Conservation (phyloP, 2,797 vertebrate species). For the Pterois miles region DNA sequence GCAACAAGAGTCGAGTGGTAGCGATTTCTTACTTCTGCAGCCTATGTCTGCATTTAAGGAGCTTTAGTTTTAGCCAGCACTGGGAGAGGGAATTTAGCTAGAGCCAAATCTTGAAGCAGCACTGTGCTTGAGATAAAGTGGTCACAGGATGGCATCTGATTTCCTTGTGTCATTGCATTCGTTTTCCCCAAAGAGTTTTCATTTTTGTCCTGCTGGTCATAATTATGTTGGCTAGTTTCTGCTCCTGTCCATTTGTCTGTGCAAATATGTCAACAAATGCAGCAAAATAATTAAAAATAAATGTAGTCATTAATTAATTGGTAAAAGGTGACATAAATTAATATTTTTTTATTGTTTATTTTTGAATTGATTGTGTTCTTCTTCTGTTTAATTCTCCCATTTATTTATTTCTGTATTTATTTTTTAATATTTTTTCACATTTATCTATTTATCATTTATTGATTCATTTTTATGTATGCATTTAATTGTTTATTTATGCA, state of each 20-base stretch:
- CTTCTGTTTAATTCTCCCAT: too few species aligned
- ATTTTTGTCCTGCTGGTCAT: background rate
- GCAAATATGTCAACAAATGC: background rate
- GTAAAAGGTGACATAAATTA: background rate
- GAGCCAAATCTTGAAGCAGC: background rate
- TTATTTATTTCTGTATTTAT: background rate
- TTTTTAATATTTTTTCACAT: too few species aligned
- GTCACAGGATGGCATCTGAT: constrained; percentile 22
- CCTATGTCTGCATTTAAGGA: constrained; percentile 46
- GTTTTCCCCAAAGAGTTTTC: constrained; percentile 17
- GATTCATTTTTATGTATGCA: too few species aligned
- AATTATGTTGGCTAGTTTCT: background rate
- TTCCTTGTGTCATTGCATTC: constrained; percentile 12
- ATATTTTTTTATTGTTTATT: background rate
- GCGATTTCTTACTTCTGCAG: constrained; percentile 37
- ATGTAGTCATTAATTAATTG: background rate
- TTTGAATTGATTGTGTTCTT: too few species aligned
- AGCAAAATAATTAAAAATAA: background rate
- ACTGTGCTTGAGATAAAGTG: background rate
- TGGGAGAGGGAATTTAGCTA: constrained; percentile 29
- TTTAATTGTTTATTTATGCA: too few species aligned
- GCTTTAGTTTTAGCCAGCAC: constrained; percentile 51
- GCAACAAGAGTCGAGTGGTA: constrained; percentile 53
- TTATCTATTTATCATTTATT: too few species aligned
- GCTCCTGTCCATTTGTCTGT: background rate